These are phyloP conservation scores for Acronicta leporina DNA, from an alignment of 2,888 invertebrate species.

Conservation along the genomic window DNA sequence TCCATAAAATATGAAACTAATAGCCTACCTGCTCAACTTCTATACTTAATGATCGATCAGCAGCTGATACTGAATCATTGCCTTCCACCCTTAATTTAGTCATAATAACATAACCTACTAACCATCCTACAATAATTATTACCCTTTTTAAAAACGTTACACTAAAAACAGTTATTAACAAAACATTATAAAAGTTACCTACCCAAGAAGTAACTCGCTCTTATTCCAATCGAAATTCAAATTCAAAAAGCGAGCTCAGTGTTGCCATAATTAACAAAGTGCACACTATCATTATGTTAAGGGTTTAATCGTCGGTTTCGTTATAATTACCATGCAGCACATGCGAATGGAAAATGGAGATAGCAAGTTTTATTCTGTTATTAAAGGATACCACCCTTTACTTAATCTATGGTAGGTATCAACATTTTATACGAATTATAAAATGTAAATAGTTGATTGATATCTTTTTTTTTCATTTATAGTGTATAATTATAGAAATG, in stretches of 20 bases:
- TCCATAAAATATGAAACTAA: no score
- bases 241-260: conserved; percentile 52
- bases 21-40: no score
- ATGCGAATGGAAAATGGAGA: conserved; percentile 64
- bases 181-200: conserved; percentile 15
- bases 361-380: conserved; percentile 54
- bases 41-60: no score
- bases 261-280: conserved; percentile 75
- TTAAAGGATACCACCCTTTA: conserved; percentile 25
- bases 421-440: conserved; percentile 5
- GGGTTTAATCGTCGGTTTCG: conserved; percentile 67
- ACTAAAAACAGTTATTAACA: conserved; percentile 39
- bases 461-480: conserved; percentile 9
- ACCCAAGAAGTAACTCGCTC: conserved; percentile 14
- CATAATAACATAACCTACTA: no score
- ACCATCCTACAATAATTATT: not conserved
- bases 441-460: not conserved
- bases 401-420: conserved; percentile 17
- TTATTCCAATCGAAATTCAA: conserved; percentile 50
- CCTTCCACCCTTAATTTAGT: no score
- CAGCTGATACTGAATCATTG: no score
- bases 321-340: conserved; percentile 67
- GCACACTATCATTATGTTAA: conserved; percentile 75
- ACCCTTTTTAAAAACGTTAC: conserved; percentile 1
- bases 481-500: no score